phyloP scores from a whole-genome alignment of 2,888 invertebrate species.

The Chorisops tibialis region DNA sequence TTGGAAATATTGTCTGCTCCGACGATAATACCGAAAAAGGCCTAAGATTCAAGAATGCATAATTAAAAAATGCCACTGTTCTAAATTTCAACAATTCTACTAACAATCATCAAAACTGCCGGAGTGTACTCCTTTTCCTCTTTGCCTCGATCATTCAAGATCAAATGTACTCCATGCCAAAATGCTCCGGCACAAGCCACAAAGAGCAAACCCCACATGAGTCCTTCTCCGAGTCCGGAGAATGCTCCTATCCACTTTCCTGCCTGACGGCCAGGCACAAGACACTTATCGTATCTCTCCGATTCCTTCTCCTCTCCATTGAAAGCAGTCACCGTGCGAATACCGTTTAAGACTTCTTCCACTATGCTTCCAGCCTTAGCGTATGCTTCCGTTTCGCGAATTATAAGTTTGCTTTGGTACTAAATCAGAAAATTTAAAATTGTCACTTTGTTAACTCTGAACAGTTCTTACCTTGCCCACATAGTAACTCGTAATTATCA shows the following conservation, averaged over 20 bases:
- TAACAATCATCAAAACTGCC: constrained; percentile 70
- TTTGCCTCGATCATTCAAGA: constrained; percentile 61
- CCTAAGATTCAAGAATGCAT: too few species aligned
- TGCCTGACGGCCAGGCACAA: constrained; percentile 59
- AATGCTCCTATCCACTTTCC: constrained; percentile 64
- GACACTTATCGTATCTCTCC: too few species aligned
- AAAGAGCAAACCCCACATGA: constrained; percentile 72
- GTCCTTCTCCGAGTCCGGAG: constrained; percentile 66
- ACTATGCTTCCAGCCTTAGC: too few species aligned
- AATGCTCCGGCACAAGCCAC: constrained; percentile 69
- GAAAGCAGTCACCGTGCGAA: too few species aligned
- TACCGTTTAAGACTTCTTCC: too few species aligned
- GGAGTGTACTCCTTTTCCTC: constrained; percentile 64
- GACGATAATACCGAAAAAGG: constrained; percentile 72
- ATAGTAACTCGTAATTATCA: too few species aligned
- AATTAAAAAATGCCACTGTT: too few species aligned
- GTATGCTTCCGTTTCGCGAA: too few species aligned
- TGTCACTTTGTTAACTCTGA: constrained; percentile 82
- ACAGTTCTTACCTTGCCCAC: too few species aligned
- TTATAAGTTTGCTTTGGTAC: too few species aligned
- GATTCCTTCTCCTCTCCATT: too few species aligned
- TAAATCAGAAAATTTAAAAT: constrained; percentile 70
- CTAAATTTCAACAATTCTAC: too few species aligned
- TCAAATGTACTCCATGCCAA: constrained; percentile 70
- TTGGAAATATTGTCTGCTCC: constrained; percentile 76